Evolutionary conservation across 2,888 invertebrate genomes (phyloP), one percentile per base, ranked within the genome.

Genomic region (Philopedon plagiatum): DNA sequence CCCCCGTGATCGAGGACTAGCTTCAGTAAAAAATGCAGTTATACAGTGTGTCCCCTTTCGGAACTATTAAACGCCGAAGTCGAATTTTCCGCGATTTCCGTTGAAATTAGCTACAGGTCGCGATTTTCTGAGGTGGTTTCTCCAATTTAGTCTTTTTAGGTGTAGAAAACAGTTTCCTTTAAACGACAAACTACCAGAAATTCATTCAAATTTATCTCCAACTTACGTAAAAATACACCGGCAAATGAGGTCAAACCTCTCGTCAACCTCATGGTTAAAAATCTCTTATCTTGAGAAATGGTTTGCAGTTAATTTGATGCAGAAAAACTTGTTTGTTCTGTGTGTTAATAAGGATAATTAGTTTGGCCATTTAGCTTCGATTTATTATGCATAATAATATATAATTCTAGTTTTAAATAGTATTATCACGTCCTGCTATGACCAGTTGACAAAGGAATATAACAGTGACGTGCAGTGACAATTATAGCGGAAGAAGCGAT

Each of bases 191-290:
- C 60, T 44, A 60, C n/a, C n/a, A 44, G 44, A 39, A 57, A 58
- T 23, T 58, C 44, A 44, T 41, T 60, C 26, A 41, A 13, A 60
- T 60, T 41, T 18, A 60, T 41, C 15, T 39, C 29, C 21, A 60
- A 39, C 19, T 44, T 29, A 29, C 18, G 44, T 26, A 60, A 60
- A 60, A 15, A 23, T 29, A 39, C 32, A 7, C 60, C 26, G 7
- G 15, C n/a, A 18, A 60, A 60, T 29, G 44, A 60, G 60, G 60
- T 60, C 60, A 44, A 26, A 26, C 44, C 9, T 60, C 2, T 60
- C 60, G 18, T 60, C 44, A 60, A 60, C 29, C 60, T 60, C 60
- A 60, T 21, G 60, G 60, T 21, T 41, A 44, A 60, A 44, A 60
- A 41, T 23, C 41, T 41, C 44, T 56, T 60, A 60, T 44, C 26